Evolutionary conservation across 2,888 invertebrate genomes (phyloP), one percentile per base, ranked within the genome.

Genomic region (Agriopis marginaria): DNA sequence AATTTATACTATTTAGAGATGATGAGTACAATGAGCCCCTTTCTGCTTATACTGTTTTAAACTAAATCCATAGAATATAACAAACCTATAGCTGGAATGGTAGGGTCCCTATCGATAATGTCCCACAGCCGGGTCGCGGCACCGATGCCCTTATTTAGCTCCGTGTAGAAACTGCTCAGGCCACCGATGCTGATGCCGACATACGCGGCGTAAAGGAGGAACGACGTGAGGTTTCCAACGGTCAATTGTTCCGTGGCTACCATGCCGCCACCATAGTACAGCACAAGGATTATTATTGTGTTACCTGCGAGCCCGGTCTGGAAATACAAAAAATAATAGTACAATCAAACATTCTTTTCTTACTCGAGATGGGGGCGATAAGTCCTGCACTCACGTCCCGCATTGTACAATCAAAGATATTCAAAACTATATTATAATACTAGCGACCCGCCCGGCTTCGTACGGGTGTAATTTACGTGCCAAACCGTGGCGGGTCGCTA

Each of bases 181-280:
- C 98, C 98, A 58, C 97, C 97, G 50, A 99, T 96, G 50, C 99
- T 98, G 44, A 99, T 96, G 11, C 98, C 98, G 14, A 98, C 97
- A 82, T 99, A 99, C 0, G 97, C 98, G 0, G 99, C 99, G 84
- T 99, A 99, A 12, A 99, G 89, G 11, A 99, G 95, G 89, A 99
- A 99, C 0, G 99, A 97, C 0, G 99, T 99, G 17, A 99, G 94
- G 74, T 97, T 97, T 7, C 99, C 99, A 12, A 99, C 97, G 0
- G 97, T 96, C 68, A 98, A 90, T 23, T 96, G 94, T 54, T 97
- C 95, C 1, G 96, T 96, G 0, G 97, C 96, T 45, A 99, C 98
- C 96, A 99, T 96, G 3, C 96, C 95, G 0, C 99, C 98, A 0
- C 99, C 99, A 81, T 97, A 97, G 88, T 99, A 99, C 1, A 99